Base-by-base conservation (phyloP, 2,888 invertebrate genomes). In the Siphonodentalium dalli region DNA sequence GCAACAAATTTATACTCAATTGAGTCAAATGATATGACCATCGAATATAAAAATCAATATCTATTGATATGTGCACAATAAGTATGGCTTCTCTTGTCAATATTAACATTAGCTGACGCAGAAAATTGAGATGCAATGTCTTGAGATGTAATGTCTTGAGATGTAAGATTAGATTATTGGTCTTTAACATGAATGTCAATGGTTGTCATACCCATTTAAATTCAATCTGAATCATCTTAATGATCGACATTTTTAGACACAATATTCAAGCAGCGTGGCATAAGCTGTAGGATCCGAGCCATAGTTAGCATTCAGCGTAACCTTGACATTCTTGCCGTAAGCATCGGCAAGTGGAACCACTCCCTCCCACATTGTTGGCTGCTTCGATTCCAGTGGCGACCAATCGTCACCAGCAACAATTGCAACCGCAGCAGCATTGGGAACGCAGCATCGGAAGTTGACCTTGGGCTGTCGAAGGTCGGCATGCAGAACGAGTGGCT, bases 301-400 rank as follows among this genome's bases (percentile, higher is more conserved):
- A 52, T 75, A 79, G 66, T 80, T 81, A 40, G 80, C 80, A 52
- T 79, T 80, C 31, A 81, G 58, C 2, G 80, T 78, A 43, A 73
- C 72, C 62, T 75, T 78, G 42, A 54, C 52, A 27, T 69, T 69
- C 29, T 60, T 58, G 24, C 72, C 74, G 58, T 74, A 75, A 51
- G 71, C 66, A 23, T 69, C 65, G 28, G 59, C 64, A 41, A 79
- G 58, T 33, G 67, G 61, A 6, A 80, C 76, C 7, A 65, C 63
- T 3, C 78, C 78, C 49, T 73, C 71, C 80, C 80, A 81, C 31
- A 71, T 59, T 18, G 68, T 68, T 18, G 61, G 55, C 24, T 65
- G 45, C 2, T 65, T 62, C 37, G 68, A 67, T 26, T 75, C 70
- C 54, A 81, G 65, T 54, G 79, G 79, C 2, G 75, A 73, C 81